Percentiles rank a stretch among this genome's conserved stretches.
Evolutionary conservation across 2,797 vertebrate species (phyloP).

Genomic region (Anas bahamensis): DNA sequence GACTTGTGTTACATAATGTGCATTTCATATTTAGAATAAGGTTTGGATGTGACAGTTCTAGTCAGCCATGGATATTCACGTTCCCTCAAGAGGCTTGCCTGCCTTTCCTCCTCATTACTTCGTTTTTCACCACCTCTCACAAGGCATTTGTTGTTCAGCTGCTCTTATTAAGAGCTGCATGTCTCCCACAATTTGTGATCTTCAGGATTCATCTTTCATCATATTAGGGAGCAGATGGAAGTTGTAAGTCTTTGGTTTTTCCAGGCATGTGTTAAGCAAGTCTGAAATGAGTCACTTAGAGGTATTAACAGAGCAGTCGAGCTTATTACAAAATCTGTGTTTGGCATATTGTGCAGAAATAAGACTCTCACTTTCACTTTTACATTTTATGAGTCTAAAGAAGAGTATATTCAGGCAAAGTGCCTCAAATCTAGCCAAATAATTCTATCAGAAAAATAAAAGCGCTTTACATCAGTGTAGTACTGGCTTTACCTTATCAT

Average conservation of each 20-base stretch:
- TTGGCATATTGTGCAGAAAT: constrained; percentile 1
- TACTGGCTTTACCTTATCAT: not conserved
- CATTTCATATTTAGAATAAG: not conserved
- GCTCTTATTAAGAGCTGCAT: constrained; percentile 30
- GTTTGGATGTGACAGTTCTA: constrained; percentile 47
- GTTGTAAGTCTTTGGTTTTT: constrained; percentile 44
- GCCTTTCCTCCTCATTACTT: constrained; percentile 58
- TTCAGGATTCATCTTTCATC: constrained; percentile 60
- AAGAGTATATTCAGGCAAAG: not conserved
- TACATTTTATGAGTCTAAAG: not conserved
- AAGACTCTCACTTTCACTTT: constrained; percentile 27
- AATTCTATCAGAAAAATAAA: not conserved
- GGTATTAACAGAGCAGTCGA: constrained; percentile 24
- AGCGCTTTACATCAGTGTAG: not conserved
- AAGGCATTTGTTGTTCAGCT: constrained; percentile 55
- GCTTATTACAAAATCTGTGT: constrained; percentile 18
- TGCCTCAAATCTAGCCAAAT: not conserved
- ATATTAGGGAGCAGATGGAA: constrained; percentile 64
- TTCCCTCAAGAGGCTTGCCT: constrained; percentile 40
- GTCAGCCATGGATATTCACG: constrained; percentile 14
- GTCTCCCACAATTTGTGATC: constrained; percentile 49
- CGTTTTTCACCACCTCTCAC: constrained; percentile 55
- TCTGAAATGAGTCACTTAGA: constrained; percentile 64
- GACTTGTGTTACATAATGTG: not conserved
- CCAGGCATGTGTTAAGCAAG: constrained; percentile 56